phyloP scores from a whole-genome alignment of 2,113 vertebrate genomes.

The Sisor rabdophorus region DNA sequence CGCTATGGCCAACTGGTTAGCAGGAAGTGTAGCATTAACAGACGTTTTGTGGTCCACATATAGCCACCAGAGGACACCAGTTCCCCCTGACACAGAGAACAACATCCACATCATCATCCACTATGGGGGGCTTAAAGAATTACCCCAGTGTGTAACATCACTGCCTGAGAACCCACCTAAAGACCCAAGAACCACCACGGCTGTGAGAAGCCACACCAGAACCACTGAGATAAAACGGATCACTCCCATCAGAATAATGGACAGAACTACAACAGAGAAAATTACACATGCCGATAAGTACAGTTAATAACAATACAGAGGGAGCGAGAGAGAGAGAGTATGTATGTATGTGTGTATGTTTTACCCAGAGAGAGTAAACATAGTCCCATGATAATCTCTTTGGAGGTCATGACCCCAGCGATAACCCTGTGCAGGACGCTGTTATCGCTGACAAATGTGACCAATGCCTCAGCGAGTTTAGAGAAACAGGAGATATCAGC shows the following conservation, averaged over 20 bases:
- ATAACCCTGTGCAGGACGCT: slow-evolving; percentile 87
- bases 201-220: slow-evolving; percentile 90
- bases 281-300: background rate
- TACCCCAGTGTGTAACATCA: background rate
- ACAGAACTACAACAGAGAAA: slow-evolving; percentile 75
- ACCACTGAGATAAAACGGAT: slow-evolving; percentile 94
- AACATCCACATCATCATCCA: background rate
- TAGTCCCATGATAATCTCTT: slow-evolving; percentile 98
- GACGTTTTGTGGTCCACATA: slow-evolving; percentile 80
- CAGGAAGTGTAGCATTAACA: slow-evolving; percentile 56
- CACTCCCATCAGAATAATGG: slow-evolving; percentile 92
- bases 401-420: slow-evolving; percentile 96
- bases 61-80: slow-evolving; percentile 90
- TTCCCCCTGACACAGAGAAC: slow-evolving; percentile 72
- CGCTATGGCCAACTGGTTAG: slow-evolving; percentile 77
- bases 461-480: slow-evolving; percentile 87
- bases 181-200: slow-evolving; percentile 85
- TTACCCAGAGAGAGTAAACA: slow-evolving; percentile 95
- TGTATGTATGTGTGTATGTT: too few relatives aligned
- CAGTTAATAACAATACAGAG: background rate
- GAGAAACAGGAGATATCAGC: slow-evolving; percentile 86
- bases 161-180: slow-evolving; percentile 71
- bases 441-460: slow-evolving; percentile 95
- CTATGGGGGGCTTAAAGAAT: background rate
- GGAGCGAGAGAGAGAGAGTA: too few relatives aligned